Evolutionary conservation across 2,888 invertebrate genomes (phyloP).

Genomic region (Scaptomyza parva): DNA sequence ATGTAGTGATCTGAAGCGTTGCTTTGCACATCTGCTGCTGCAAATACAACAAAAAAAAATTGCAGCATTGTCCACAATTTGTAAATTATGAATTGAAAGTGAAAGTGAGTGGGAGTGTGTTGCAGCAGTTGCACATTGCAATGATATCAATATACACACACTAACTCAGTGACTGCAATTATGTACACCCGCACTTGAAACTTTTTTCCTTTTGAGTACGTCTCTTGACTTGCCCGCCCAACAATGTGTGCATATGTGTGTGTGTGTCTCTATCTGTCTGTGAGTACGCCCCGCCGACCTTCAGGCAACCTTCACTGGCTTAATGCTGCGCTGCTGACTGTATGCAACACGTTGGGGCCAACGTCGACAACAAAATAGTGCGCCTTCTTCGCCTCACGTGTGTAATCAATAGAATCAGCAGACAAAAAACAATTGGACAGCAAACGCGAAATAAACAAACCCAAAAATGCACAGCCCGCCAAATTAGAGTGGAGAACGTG

Average conservation of each 20-base stretch:
- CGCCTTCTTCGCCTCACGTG: slow-evolving; percentile 63
- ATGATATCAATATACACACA: neutral
- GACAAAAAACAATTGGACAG: slow-evolving; percentile 25
- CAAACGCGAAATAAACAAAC: slow-evolving; percentile 63
- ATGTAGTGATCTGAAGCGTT: slow-evolving; percentile 2
- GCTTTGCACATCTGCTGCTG: slow-evolving; percentile 18
- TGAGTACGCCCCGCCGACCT: slow-evolving; percentile 79
- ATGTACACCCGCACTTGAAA: slow-evolving; percentile 14
- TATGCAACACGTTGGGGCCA: slow-evolving; percentile 59
- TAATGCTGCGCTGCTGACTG: slow-evolving; percentile 37
- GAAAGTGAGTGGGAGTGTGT: slow-evolving; percentile 63
- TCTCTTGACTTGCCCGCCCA: slow-evolving; percentile 20
- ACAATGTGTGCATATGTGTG: slow-evolving; percentile 23
- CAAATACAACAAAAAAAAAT: slow-evolving; percentile 20
- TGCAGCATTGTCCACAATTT: slow-evolving; percentile 19
- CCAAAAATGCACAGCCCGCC: slow-evolving; percentile 23
- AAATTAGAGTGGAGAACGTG: neutral
- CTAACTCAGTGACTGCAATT: neutral
- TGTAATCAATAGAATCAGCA: slow-evolving; percentile 76
- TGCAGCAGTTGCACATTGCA: slow-evolving; percentile 26
- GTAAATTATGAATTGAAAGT: slow-evolving; percentile 56
- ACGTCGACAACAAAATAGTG: slow-evolving; percentile 34
- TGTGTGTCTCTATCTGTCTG: slow-evolving; percentile 27
- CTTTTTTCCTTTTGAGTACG: slow-evolving; percentile 22
- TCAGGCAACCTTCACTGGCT: slow-evolving; percentile 83